Conservation (phyloP, 2,797 vertebrate genomes). For the Zenarchopterus dispar region DNA sequence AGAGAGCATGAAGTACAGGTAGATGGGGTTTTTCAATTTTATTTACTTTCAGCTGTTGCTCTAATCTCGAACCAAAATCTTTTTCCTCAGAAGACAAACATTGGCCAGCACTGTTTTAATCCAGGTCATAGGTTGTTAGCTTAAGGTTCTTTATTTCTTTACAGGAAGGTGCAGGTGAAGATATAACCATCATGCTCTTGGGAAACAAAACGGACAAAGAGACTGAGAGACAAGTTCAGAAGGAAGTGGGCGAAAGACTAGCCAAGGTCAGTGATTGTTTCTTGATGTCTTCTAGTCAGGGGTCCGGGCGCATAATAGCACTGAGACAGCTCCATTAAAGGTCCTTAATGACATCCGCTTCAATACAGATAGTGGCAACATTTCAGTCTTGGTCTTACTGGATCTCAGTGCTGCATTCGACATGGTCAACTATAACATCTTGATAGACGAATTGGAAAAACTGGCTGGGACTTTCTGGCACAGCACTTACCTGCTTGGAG, state of each 20-base stretch:
- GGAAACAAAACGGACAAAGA: constrained; percentile 93
- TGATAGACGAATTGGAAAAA: too few relatives aligned
- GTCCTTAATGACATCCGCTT: too few relatives aligned
- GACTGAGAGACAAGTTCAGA: constrained; percentile 84
- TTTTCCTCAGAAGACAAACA: not conserved
- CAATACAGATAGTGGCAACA: too few relatives aligned
- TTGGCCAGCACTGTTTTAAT: not conserved
- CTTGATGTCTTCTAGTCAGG: too few relatives aligned
- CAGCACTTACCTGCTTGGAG: too few relatives aligned
- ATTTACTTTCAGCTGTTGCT: not conserved
- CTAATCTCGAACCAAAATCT: not conserved
- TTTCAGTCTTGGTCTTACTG: too few relatives aligned
- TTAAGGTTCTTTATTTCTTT: constrained; percentile 9
- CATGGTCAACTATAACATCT: too few relatives aligned
- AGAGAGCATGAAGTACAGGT: constrained; percentile 9
- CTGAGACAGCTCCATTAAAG: too few relatives aligned
- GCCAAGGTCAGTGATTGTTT: constrained; percentile 85
- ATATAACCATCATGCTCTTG: constrained; percentile 88
- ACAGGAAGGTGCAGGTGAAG: constrained; percentile 88
- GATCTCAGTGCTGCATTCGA: too few relatives aligned
- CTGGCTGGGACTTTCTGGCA: too few relatives aligned
- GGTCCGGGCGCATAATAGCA: too few relatives aligned
- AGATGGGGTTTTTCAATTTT: not conserved
- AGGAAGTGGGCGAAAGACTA: constrained; percentile 82
- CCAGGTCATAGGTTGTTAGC: not conserved